Evolutionary conservation across 2,888 invertebrate species (phyloP).

Genomic region (Deilephila elpenor): DNA sequence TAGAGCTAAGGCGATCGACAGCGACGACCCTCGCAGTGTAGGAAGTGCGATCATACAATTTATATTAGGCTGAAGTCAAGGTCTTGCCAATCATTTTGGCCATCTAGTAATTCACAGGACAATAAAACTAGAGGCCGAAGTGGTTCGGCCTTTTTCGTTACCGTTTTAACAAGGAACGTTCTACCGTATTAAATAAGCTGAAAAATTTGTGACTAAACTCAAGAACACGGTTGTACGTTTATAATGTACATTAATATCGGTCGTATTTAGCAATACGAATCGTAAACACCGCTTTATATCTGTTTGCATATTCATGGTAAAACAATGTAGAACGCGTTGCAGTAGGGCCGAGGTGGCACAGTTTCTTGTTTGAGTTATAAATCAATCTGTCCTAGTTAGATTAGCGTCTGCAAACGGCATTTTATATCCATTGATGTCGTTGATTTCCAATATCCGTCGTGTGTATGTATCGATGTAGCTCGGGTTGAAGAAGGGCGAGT

Average conservation of each 20-base stretch:
- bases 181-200: constrained; percentile 39
- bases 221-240: constrained; percentile 16
- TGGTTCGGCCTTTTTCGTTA: constrained; percentile 61
- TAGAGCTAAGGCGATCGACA: constrained; percentile 65
- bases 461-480: constrained; percentile 65
- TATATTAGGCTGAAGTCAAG: constrained; percentile 81
- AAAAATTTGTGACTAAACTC: constrained; percentile 33
- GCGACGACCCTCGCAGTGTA: constrained; percentile 73
- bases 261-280: constrained; percentile 20
- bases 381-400: constrained; percentile 80
- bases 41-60: constrained; percentile 81
- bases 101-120: constrained; percentile 76
- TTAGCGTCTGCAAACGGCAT: constrained; percentile 68
- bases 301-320: constrained; percentile 76
- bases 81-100: constrained; percentile 78
- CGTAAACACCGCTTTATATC: constrained; percentile 45
- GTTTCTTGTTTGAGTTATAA: constrained; percentile 80
- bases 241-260: constrained; percentile 21
- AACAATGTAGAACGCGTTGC: constrained; percentile 73
- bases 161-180: constrained; percentile 41
- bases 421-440: constrained; percentile 66
- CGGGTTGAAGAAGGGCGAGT: constrained; percentile 8
- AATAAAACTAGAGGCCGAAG: constrained; percentile 75
- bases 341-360: constrained; percentile 79
- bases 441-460: constrained; percentile 71